These are phyloP conservation scores for Drosophila pectinifera DNA, from an alignment of 1,140 invertebrate genomes.

Conservation along the genomic window DNA sequence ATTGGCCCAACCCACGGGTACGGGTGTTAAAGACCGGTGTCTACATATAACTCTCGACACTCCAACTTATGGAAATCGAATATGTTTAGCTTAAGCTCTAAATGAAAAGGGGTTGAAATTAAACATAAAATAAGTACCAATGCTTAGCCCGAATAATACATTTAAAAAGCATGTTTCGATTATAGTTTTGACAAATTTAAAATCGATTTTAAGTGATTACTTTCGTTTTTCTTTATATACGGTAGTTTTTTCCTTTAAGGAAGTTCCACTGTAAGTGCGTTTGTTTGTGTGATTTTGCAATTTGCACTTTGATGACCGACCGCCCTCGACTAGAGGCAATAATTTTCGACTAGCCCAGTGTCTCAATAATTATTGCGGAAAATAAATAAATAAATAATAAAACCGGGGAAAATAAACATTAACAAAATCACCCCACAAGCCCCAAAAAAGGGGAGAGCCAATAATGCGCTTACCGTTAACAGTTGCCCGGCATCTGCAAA, in stretches of 20 bases:
- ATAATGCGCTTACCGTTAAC: slow-evolving; percentile 52
- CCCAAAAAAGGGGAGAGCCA: slow-evolving; percentile 29
- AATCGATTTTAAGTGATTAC: no score
- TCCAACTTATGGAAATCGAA: not conserved
- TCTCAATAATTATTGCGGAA: slow-evolving; percentile 19
- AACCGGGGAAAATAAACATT: not conserved
- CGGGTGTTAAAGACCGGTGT: slow-evolving; percentile 65
- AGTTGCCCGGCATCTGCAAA: slow-evolving; percentile 44
- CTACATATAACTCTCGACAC: slow-evolving; percentile 14
- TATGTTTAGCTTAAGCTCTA: not conserved
- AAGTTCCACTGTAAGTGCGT: slow-evolving; percentile 18
- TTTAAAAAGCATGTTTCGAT: no score
- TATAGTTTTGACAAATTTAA: no score
- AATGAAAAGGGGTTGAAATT: no score
- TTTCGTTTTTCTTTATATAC: no score
- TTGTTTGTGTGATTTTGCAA: slow-evolving; percentile 43
- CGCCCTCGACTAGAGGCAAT: slow-evolving; percentile 51
- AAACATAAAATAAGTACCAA: no score
- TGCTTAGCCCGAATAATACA: no score
- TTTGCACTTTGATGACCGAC: slow-evolving; percentile 67
- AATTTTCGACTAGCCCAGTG: slow-evolving; percentile 39
- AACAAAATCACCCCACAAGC: slow-evolving; percentile 31
- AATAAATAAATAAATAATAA: slow-evolving; percentile 8
- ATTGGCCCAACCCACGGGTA: slow-evolving; percentile 66
- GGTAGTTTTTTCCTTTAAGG: not conserved